Conservation (phyloP, 2,797 vertebrate genomes). For the Gadopsis bispinosus region DNA sequence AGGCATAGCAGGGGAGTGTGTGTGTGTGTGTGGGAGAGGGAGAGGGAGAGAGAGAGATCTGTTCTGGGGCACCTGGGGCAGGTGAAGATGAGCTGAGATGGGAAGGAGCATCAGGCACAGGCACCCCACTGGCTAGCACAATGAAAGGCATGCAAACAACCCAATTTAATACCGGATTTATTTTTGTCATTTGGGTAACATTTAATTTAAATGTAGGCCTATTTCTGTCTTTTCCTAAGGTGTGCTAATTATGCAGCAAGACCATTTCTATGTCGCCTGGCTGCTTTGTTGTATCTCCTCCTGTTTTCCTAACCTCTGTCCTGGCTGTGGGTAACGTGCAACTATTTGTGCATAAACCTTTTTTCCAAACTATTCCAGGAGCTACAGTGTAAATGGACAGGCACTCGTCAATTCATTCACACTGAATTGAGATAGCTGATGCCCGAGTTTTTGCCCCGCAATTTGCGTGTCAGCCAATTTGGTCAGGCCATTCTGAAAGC, state of each 20-base stretch:
- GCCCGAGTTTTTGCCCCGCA: constrained; percentile 36
- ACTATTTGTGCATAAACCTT: constrained; percentile 21
- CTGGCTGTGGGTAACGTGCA: constrained; percentile 35
- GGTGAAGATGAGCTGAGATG: constrained; percentile 47
- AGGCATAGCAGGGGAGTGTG: constrained; percentile 22
- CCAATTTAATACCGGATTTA: constrained; percentile 14
- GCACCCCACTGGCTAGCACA: constrained; percentile 13
- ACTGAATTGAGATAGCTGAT: constrained; percentile 32
- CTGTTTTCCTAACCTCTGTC: constrained; percentile 2
- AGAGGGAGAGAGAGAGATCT: constrained; percentile 43
- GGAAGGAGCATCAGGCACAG: constrained; percentile 10
- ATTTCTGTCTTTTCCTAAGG: not conserved
- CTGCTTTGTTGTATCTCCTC: constrained; percentile 3
- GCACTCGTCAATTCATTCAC: constrained; percentile 15
- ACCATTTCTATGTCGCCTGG: not conserved
- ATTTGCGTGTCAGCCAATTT: constrained; percentile 56
- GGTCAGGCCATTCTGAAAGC: constrained; percentile 36
- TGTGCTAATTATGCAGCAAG: constrained; percentile 1
- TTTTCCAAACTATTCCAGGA: constrained; percentile 27
- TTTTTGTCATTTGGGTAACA: not conserved
- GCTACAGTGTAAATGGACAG: constrained; percentile 27
- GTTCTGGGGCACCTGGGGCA: constrained; percentile 45
- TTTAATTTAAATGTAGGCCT: not conserved
- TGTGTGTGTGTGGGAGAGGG: constrained; percentile 28
- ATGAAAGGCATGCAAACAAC: constrained; percentile 38